Conservation (phyloP, 2,888 invertebrate species). For the Tethea ocularis region DNA sequence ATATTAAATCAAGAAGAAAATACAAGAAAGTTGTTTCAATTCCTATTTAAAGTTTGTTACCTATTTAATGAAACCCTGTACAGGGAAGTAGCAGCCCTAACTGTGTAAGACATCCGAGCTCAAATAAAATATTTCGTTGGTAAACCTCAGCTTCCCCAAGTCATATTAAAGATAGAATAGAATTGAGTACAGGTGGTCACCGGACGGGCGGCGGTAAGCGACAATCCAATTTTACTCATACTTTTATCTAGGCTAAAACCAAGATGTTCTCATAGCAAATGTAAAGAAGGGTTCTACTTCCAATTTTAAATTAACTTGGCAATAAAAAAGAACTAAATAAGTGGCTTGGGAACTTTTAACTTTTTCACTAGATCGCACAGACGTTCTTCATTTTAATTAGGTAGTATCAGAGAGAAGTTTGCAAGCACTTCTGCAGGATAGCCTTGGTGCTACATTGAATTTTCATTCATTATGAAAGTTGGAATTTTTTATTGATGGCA, state of each 20-base stretch:
- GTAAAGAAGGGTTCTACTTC: conserved; percentile 16
- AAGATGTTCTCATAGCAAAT: conserved; percentile 22
- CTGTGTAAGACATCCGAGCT: conserved; percentile 26
- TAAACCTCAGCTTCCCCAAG: conserved; percentile 14
- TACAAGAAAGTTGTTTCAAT: background rate
- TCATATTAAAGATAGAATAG: conserved; percentile 15
- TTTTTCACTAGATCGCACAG: conserved; percentile 9
- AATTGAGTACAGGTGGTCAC: conserved; percentile 32
- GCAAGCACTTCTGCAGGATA: background rate
- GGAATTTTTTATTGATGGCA: background rate
- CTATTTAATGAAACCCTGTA: background rate
- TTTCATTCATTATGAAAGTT: background rate
- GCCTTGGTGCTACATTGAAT: background rate
- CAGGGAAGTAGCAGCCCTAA: conserved; percentile 13
- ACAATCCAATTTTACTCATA: conserved; percentile 42
- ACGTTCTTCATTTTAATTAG: background rate
- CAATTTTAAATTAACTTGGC: conserved; percentile 18
- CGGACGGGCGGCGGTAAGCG: conserved; percentile 22
- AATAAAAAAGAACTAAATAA: conserved; percentile 14
- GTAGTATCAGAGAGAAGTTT: background rate
- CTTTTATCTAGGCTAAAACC: conserved; percentile 21
- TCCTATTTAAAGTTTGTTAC: background rate
- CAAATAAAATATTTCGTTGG: conserved; percentile 26
- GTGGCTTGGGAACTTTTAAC: conserved; percentile 21
- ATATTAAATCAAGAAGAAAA: no score